phyloP scores from a whole-genome alignment of 2,888 invertebrate species.

The Sicus ferrugineus region DNA sequence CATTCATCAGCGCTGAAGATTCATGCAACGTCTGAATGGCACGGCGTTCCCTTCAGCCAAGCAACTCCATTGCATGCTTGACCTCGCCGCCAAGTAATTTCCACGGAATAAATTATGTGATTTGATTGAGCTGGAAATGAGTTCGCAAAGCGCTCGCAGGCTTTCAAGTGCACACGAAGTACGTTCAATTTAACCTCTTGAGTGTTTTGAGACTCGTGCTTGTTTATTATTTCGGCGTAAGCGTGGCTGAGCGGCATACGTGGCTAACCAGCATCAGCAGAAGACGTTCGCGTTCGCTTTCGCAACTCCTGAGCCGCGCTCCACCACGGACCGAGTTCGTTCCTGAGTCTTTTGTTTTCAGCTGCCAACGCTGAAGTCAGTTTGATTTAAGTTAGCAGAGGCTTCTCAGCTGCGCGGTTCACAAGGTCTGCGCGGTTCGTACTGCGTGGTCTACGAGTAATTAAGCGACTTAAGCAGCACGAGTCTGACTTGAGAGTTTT shows the following conservation, averaged over 20 bases:
- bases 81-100: constrained; percentile 19
- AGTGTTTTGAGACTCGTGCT: constrained; percentile 6
- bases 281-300: background rate
- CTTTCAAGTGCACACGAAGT: constrained; percentile 19
- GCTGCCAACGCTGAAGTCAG: background rate
- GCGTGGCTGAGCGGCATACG: background rate
- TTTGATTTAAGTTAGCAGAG: background rate
- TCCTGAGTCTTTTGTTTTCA: constrained; percentile 28
- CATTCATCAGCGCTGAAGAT: background rate
- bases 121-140: constrained; percentile 62
- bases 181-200: constrained; percentile 16
- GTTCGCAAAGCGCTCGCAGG: constrained; percentile 53
- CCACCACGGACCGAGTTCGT: constrained; percentile 20
- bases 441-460: background rate
- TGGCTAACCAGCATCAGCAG: background rate
- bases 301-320: background rate
- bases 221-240: background rate
- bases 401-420: background rate
- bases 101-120: constrained; percentile 58
- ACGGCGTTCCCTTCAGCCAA: background rate
- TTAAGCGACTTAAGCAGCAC: constrained; percentile 25
- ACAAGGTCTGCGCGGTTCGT: too few relatives aligned
- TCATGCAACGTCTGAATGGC: background rate
- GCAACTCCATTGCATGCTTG: background rate
- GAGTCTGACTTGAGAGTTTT: too few relatives aligned